phyloP scores from a whole-genome alignment of 2,113 vertebrate species.

The Petrocephalus zakoni region DNA sequence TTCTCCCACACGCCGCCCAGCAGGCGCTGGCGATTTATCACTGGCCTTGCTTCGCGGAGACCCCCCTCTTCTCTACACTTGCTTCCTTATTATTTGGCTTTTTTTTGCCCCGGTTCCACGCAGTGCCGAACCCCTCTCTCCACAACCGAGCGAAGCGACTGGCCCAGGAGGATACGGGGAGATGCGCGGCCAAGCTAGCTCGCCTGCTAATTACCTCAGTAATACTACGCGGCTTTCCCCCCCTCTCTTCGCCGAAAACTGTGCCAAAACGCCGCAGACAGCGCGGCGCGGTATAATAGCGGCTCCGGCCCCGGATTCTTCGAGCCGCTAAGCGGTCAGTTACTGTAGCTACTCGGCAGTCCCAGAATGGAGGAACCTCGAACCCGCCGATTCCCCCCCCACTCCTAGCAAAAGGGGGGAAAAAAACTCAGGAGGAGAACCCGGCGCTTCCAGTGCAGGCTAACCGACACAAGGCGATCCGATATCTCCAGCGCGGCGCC shows the following conservation, averaged over 20 bases:
- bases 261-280: background rate
- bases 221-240: background rate
- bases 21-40: background rate
- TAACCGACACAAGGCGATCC: background rate
- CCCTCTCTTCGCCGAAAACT: background rate
- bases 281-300: background rate
- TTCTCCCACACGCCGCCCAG: background rate
- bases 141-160: background rate
- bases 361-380: slow-evolving; percentile 17
- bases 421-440: background rate
- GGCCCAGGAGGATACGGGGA: background rate
- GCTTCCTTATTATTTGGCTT: background rate
- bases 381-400: slow-evolving; percentile 14
- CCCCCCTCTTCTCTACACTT: background rate
- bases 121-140: background rate
- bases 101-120: background rate
- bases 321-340: background rate
- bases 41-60: background rate
- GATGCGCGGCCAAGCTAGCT: background rate
- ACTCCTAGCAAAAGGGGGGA: background rate
- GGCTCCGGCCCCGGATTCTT: background rate
- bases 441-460: background rate
- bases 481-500: background rate
- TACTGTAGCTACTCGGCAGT: background rate
- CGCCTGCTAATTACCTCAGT: background rate